Conservation (phyloP, 2,797 vertebrate genomes). For the Bradypodion pumilum region DNA sequence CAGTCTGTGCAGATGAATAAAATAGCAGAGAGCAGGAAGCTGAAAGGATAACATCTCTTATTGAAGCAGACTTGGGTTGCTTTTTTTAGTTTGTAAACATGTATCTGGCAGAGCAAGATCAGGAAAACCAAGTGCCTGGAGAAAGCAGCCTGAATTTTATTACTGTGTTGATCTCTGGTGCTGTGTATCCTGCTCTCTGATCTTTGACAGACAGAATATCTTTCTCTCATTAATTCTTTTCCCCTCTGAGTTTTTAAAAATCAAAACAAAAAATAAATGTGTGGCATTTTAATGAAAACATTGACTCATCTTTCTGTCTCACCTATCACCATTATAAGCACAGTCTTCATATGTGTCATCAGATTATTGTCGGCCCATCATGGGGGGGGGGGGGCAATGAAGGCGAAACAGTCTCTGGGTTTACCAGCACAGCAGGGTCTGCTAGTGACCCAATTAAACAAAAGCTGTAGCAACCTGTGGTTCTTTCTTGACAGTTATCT, state of each 20-base stretch:
- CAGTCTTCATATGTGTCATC: constrained; percentile 39
- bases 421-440: constrained; percentile 21
- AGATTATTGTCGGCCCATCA: constrained; percentile 42
- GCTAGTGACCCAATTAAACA: constrained; percentile 63
- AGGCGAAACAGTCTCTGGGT: constrained; percentile 11
- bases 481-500: constrained; percentile 55
- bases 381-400: neutral
- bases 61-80: constrained; percentile 50
- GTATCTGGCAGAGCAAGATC: constrained; percentile 39
- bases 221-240: constrained; percentile 54
- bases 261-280: neutral
- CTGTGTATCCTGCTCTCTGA: constrained; percentile 27
- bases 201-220: constrained; percentile 50
- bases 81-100: constrained; percentile 59
- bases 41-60: constrained; percentile 63
- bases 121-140: constrained; percentile 51
- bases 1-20: constrained; percentile 63
- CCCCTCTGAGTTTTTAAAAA: constrained; percentile 34
- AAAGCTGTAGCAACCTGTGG: constrained; percentile 61
- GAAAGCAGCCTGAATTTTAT: constrained; percentile 63
- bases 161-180: constrained; percentile 63
- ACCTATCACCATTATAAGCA: constrained; percentile 43
- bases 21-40: constrained; percentile 52
- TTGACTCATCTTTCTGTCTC: constrained; percentile 63
- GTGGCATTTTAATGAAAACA: constrained; percentile 66